These are phyloP conservation scores for Setipinna tenuifilis DNA, from an alignment of 2,797 vertebrate species.

Conservation along the genomic window DNA sequence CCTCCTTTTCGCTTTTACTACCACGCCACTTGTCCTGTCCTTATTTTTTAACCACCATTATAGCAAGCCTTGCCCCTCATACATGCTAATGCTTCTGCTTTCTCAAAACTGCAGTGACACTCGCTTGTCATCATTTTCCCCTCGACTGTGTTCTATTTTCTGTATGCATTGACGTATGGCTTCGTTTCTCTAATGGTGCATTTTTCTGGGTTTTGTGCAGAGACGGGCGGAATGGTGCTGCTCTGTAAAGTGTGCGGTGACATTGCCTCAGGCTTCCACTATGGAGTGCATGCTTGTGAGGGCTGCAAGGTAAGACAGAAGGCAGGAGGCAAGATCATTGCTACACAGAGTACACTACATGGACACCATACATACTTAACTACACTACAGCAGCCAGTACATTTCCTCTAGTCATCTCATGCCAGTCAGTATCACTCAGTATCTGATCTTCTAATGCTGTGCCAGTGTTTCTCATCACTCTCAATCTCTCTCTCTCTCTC, in stretches of 20 bases:
- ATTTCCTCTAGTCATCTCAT: neutral
- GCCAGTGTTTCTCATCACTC: neutral
- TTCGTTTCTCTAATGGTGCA: conserved; percentile 29
- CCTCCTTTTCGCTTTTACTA: no score
- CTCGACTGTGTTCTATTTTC: neutral
- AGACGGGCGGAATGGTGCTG: conserved; percentile 81
- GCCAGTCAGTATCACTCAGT: neutral
- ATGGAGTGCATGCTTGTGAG: conserved; percentile 82
- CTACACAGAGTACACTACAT: neutral
- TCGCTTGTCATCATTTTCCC: conserved; percentile 8
- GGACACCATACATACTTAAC: neutral
- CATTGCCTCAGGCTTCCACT: conserved; percentile 83
- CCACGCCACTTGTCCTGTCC: neutral
- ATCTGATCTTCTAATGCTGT: neutral
- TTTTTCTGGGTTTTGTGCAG: conserved; percentile 61
- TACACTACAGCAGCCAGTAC: neutral
- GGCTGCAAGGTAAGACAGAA: conserved; percentile 78
- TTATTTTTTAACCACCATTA: neutral
- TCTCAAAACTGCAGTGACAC: conserved; percentile 16
- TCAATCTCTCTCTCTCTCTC: conserved; percentile 8
- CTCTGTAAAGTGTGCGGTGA: conserved; percentile 84
- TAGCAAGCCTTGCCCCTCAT: neutral
- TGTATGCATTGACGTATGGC: neutral
- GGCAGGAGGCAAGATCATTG: neutral
- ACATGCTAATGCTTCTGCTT: neutral